Base-by-base conservation (phyloP, 2,797 vertebrate species). In the Sphaeramia orbicularis region DNA sequence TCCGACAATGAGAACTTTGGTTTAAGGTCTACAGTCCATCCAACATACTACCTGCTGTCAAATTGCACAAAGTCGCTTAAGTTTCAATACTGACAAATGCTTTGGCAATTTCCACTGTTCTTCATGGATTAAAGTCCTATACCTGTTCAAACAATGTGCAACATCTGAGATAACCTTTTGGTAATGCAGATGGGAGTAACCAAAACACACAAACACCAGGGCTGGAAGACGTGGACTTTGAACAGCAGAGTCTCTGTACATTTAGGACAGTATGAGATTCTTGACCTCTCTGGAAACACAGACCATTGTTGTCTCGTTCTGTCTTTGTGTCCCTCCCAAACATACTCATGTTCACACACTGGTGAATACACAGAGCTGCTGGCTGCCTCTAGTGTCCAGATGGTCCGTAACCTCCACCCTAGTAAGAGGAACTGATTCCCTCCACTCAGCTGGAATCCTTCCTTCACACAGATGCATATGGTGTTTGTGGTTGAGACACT, bases 21-120 rank as follows among this genome's bases (percentile, higher is more conserved):
- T 24, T 47, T 69, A 56, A 41, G 78, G 84, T 85, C 78, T 84
- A 81, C 67, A 86, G 86, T 89, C 48, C 78, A 44, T 7, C 21
- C 54, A 27, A 12, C 57, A 12, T 48, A 53, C 45, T 32, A 4
- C 56, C 37, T 48, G 14, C 64, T 75, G 53, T 65, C 81, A 69
- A 14, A 77, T 68, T 74, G 64, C 69, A 66, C 51, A n/a, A 40
- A 58, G 18, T 13, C 55, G 15, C 37, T 36, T 19, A 21, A 64
- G 7, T 67, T 58, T 43, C 2, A 57, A 15, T 1, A n/a, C 5
- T 18, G 27, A 51, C 36, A 4, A 13, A 51, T 64, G 30, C 18
- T 16, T 56, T 19, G 18, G 7, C 7, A n/a, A 0, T 6, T 12
- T 71, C 6, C 11, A 4, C 36, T 18, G 35, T 57, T 50, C 18